Conservation (phyloP, 2,113 vertebrate genomes). For the Scomber japonicus region DNA sequence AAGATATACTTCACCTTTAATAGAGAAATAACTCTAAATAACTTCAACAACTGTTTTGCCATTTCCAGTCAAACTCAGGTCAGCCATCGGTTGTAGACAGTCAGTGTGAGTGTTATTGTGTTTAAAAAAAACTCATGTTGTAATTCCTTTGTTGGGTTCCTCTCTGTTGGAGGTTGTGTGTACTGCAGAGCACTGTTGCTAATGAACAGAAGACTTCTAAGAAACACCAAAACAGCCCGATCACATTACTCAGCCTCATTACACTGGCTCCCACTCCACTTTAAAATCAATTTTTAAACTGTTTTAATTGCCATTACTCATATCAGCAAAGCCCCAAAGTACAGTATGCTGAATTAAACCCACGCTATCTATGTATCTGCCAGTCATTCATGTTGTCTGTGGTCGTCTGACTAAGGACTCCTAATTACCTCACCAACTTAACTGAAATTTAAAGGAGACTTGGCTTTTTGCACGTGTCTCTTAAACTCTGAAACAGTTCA, state of each 20-base stretch:
- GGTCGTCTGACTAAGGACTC: slow-evolving; percentile 28
- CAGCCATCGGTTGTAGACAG: not conserved
- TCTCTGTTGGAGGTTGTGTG: slow-evolving; percentile 27
- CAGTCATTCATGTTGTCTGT: slow-evolving; percentile 18
- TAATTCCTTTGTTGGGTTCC: slow-evolving; percentile 23
- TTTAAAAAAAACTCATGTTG: slow-evolving; percentile 12
- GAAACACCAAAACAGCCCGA: slow-evolving; percentile 34
- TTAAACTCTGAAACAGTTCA: not conserved
- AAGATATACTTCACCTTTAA: slow-evolving; percentile 40
- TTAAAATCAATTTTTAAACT: slow-evolving; percentile 23
- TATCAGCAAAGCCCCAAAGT: not conserved
- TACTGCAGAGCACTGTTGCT: not conserved
- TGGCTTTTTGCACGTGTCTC: not conserved
- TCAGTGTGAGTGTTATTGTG: slow-evolving; percentile 24
- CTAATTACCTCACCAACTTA: slow-evolving; percentile 12
- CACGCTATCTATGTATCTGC: no score
- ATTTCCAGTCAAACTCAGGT: slow-evolving; percentile 24
- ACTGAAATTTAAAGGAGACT: slow-evolving; percentile 1
- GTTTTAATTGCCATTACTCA: slow-evolving; percentile 28
- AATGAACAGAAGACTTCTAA: slow-evolving; percentile 20
- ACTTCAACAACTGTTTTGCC: slow-evolving; percentile 17
- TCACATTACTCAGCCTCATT: slow-evolving; percentile 36
- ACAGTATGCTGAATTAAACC: not conserved
- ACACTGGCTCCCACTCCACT: slow-evolving; percentile 6
- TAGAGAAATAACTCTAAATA: slow-evolving; percentile 1